These are phyloP conservation scores for Halichoerus grypus DNA, from an alignment of 2,113 vertebrate species.

Conservation along the genomic window DNA sequence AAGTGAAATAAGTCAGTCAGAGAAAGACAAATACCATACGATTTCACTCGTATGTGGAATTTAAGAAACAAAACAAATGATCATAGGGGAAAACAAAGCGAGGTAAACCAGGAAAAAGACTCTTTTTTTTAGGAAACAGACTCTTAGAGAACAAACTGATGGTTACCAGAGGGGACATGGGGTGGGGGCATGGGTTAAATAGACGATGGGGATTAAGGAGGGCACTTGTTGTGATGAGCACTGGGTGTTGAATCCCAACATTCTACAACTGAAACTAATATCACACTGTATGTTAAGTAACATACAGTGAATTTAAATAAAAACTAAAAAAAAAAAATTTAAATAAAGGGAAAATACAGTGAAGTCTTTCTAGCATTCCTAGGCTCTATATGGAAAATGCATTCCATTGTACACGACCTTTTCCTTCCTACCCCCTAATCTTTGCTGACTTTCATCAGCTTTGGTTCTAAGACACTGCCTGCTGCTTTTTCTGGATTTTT, in stretches of 20 bases:
- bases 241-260: background rate
- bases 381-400: constrained; percentile 26
- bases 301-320: background rate
- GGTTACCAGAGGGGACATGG: background rate
- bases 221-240: background rate
- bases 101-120: background rate
- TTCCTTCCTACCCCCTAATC: constrained; percentile 4
- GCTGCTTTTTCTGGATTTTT: background rate
- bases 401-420: background rate
- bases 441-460: constrained; percentile 20
- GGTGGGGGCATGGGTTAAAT: background rate
- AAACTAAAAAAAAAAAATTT: background rate
- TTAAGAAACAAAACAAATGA: background rate
- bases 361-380: background rate
- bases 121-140: background rate
- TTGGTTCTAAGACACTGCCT: constrained; percentile 30
- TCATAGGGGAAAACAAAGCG: background rate
- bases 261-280: background rate
- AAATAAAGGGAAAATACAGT: constrained; percentile 50
- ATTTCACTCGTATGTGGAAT: background rate
- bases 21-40: background rate
- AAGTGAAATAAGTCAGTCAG: background rate
- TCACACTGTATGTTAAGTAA: background rate
- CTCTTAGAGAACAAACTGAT: background rate
- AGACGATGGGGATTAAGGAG: background rate